These are phyloP conservation scores for Plebejus argus DNA, from an alignment of 2,888 invertebrate species.

Conservation along the genomic window DNA sequence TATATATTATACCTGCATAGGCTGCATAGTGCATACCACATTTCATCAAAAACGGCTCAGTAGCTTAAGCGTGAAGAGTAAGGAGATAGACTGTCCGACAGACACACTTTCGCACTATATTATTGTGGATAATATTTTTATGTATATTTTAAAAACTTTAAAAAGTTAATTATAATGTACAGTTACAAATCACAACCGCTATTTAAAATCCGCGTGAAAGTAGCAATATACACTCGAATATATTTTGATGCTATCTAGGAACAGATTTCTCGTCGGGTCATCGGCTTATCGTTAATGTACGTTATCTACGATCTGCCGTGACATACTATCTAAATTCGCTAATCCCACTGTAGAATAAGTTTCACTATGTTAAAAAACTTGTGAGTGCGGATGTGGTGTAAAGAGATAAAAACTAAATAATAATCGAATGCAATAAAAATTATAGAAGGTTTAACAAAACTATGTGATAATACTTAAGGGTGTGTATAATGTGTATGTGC, in stretches of 20 bases:
- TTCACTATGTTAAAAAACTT: not conserved
- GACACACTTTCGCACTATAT: not conserved
- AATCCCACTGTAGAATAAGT: slow-evolving; percentile 4
- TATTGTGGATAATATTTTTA: not conserved
- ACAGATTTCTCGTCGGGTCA: slow-evolving; percentile 27
- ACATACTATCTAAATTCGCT: not conserved
- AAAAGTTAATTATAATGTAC: not conserved
- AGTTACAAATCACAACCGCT: not conserved
- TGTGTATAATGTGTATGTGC: too few relatives aligned
- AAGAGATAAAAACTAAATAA: not conserved
- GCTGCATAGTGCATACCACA: too few relatives aligned
- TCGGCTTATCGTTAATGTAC: slow-evolving; percentile 14
- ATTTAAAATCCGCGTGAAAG: slow-evolving; percentile 5
- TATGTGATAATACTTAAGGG: too few relatives aligned
- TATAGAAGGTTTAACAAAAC: too few relatives aligned
- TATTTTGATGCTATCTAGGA: slow-evolving; percentile 6
- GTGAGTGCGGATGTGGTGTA: not conserved
- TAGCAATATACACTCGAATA: not conserved
- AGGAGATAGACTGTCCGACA: too few relatives aligned
- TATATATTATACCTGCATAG: too few relatives aligned
- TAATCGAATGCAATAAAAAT: not conserved
- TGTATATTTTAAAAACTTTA: not conserved
- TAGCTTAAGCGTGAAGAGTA: too few relatives aligned
- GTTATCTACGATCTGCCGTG: not conserved
- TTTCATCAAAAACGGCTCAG: too few relatives aligned